Base-by-base conservation (phyloP, 2,113 vertebrate genomes). In the Raja brachyura region DNA sequence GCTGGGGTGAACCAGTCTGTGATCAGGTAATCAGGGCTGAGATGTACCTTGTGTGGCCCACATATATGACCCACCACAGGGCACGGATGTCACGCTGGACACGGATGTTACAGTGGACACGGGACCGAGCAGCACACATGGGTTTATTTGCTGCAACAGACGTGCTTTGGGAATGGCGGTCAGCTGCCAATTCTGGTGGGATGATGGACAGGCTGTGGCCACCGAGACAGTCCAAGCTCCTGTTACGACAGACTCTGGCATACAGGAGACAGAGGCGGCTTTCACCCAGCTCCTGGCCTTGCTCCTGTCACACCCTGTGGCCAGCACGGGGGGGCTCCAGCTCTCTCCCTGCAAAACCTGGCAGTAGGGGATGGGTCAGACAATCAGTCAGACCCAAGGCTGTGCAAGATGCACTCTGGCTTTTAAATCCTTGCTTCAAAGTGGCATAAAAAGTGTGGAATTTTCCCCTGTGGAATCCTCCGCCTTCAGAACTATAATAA, bases 151-250 rank as follows among this genome's bases (percentile, higher is more conserved):
- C 14, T 11, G n/a, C 59, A 31, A 88, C 7, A 31, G 83, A 31
- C 61, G n/a, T 86, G 1, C 83, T 11, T 0, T n/a, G 25, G 28
- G 59, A 54, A 28, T 85, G 28, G 11, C 66, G 10, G 4, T 68
- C 66, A 48, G 39, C 2, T 85, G 81, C 8, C 81, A 85, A 85
- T 0, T 61, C 48, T 14, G 16, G 59, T 28, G 39, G n/a, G 63
- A 88, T 88, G 83, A 88, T 88, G 13, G 83, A 88, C n/a, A 88
- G 59, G 6, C 63, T 63, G 28, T 88, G 83, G 22, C n/a, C 59
- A 88, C 28, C 7, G 83, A 88, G 83, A 88, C 59, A 66, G n/a
- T 88, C 83, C 11, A 31, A 63, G 14, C 59, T 31, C 56, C 28
- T 63, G n/a, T 88, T 31, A 63, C 31, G 59, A 63, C 59, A 63